These are phyloP conservation scores for Watsonalla cultraria DNA, from an alignment of 2,888 invertebrate species.

Conservation along the genomic window DNA sequence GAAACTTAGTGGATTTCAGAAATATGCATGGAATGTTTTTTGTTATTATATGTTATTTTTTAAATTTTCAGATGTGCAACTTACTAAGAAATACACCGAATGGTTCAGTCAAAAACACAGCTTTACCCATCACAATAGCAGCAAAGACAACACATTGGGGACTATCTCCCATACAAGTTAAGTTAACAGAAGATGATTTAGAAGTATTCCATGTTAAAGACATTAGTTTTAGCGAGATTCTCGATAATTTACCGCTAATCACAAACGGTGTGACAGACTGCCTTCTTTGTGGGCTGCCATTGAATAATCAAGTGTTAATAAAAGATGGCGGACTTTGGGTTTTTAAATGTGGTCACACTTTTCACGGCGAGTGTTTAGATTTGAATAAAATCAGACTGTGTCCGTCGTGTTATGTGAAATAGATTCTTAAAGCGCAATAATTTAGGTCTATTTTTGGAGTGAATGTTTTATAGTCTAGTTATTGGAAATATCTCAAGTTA, in stretches of 20 bases:
- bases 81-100: conserved; percentile 48
- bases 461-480: no score
- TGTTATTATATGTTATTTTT: neutral
- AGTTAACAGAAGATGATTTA: conserved; percentile 11
- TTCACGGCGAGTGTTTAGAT: conserved; percentile 80
- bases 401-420: conserved; percentile 42
- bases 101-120: conserved; percentile 55
- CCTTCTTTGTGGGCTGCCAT: conserved; percentile 77
- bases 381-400: conserved; percentile 75
- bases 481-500: no score
- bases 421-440: no score
- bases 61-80: conserved; percentile 52
- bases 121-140: conserved; percentile 60
- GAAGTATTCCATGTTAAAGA: conserved; percentile 20
- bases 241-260: conserved; percentile 38
- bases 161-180: conserved; percentile 38
- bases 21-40: no score
- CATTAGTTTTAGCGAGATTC: conserved; percentile 35
- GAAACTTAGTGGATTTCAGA: no score
- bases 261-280: conserved; percentile 57
- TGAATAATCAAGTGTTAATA: conserved; percentile 78
- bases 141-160: conserved; percentile 76
- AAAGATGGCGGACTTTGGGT: conserved; percentile 80
- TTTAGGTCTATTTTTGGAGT: no score
- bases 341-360: conserved; percentile 81